Conservation (phyloP, 2,113 vertebrate species). For the Caretta caretta region DNA sequence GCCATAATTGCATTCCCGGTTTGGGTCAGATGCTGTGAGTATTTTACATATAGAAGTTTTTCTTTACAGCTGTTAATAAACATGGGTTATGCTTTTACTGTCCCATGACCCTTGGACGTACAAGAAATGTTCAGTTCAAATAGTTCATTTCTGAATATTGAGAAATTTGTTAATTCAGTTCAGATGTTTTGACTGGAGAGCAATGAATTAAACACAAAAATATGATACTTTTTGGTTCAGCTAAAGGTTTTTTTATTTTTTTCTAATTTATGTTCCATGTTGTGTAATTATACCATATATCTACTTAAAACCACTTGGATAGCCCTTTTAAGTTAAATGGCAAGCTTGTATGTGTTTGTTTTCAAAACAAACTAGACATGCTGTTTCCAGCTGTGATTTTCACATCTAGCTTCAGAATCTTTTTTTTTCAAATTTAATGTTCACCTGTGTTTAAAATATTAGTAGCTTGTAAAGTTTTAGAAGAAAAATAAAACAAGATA, state of each 20-base stretch:
- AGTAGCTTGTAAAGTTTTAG: not conserved
- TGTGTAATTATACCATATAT: not conserved
- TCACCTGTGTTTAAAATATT: not conserved
- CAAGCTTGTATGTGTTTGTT: not conserved
- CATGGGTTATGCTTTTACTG: constrained; percentile 6
- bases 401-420: not conserved
- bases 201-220: constrained; percentile 15
- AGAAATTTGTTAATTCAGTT: constrained; percentile 53
- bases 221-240: not conserved
- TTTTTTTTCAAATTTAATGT: not conserved
- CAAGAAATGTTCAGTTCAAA: not conserved
- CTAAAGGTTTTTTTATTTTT: not conserved
- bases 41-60: not conserved
- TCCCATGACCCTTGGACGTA: not conserved
- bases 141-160: constrained; percentile 39
- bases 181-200: constrained; percentile 49
- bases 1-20: not conserved
- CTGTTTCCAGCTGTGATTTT: constrained; percentile 1
- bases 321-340: not conserved
- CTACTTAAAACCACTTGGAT: not conserved
- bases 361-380: not conserved
- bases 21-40: not conserved
- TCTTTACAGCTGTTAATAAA: not conserved
- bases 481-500: not conserved
- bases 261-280: not conserved